Evolutionary conservation across 1,140 invertebrate species (phyloP).

Genomic region (Drosophila erecta): DNA sequence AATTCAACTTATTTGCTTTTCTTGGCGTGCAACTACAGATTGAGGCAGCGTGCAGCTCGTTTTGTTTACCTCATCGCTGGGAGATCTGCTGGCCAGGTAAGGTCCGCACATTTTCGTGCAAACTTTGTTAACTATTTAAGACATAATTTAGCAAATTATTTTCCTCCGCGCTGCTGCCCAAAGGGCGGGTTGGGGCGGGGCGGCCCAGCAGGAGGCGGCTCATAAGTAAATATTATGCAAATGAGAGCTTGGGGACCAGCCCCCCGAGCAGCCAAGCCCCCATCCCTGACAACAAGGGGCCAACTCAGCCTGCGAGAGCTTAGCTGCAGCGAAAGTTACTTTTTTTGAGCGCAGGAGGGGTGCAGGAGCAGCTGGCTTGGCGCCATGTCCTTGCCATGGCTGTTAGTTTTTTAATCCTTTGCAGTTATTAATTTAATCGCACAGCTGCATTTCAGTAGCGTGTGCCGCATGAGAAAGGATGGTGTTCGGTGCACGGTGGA

Average conservation of each 20-base stretch:
- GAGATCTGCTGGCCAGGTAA: slow-evolving; percentile 43
- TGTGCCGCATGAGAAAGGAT: slow-evolving; percentile 12
- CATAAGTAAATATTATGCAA: slow-evolving; percentile 80
- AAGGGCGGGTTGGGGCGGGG: background rate
- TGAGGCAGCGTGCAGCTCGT: background rate
- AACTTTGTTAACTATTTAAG: slow-evolving; percentile 83
- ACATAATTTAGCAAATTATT: slow-evolving; percentile 83
- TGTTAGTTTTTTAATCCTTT: slow-evolving; percentile 81
- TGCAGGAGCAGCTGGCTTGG: slow-evolving; percentile 50
- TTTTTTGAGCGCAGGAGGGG: slow-evolving; percentile 7
- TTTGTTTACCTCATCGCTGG: slow-evolving; percentile 38
- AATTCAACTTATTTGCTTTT: background rate
- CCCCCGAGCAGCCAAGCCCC: background rate
- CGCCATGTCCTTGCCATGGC: slow-evolving; percentile 69
- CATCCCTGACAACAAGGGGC: slow-evolving; percentile 13
- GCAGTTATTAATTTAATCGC: slow-evolving; percentile 82
- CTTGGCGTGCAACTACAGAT: slow-evolving; percentile 3
- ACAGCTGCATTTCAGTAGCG: slow-evolving; percentile 70
- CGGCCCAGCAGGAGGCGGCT: slow-evolving; percentile 24
- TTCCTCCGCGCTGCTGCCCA: slow-evolving; percentile 59
- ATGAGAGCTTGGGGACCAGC: slow-evolving; percentile 55
- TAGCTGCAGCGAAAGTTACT: slow-evolving; percentile 66
- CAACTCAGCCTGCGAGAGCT: slow-evolving; percentile 39
- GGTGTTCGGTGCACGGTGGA: too few species aligned
- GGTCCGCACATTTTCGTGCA: slow-evolving; percentile 63